These are phyloP conservation scores for Protomyctophum bolini DNA, from an alignment of 2,113 vertebrate genomes.

Conservation along the genomic window DNA sequence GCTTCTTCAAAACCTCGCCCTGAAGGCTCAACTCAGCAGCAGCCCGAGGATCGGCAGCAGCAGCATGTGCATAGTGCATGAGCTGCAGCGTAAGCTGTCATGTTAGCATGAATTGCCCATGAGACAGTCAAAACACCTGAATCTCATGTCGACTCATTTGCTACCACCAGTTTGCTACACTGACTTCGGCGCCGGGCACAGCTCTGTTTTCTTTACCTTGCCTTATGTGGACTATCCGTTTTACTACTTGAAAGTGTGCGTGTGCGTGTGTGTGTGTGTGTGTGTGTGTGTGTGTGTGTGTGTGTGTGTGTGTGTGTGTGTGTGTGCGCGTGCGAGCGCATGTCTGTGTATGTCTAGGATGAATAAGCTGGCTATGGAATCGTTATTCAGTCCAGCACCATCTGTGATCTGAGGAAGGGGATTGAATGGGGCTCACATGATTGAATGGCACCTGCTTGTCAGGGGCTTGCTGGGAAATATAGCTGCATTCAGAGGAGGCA, in stretches of 20 bases:
- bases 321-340: background rate
- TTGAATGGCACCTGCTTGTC: conserved; percentile 90
- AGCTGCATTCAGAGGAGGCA: conserved; percentile 73
- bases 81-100: conserved; percentile 41
- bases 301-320: conserved; percentile 5
- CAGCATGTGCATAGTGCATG: conserved; percentile 12
- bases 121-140: background rate
- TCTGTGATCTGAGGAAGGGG: conserved; percentile 78
- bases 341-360: conserved; percentile 21
- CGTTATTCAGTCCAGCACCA: conserved; percentile 80
- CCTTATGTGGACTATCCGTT: conserved; percentile 9
- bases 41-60: conserved; percentile 38
- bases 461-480: conserved; percentile 85
- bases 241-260: conserved; percentile 18
- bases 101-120: conserved; percentile 37
- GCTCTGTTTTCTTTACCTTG: conserved; percentile 12
- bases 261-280: background rate
- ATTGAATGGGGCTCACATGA: conserved; percentile 68
- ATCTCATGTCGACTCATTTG: conserved; percentile 25
- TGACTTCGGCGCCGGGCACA: conserved; percentile 1
- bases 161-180: conserved; percentile 20
- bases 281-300: background rate
- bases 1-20: conserved; percentile 40
- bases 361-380: conserved; percentile 59
- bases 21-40: conserved; percentile 41